Percentiles rank a stretch among this genome's conserved stretches.
Conservation (phyloP, 2,797 vertebrate genomes). For the Loris lydekkerianus region DNA sequence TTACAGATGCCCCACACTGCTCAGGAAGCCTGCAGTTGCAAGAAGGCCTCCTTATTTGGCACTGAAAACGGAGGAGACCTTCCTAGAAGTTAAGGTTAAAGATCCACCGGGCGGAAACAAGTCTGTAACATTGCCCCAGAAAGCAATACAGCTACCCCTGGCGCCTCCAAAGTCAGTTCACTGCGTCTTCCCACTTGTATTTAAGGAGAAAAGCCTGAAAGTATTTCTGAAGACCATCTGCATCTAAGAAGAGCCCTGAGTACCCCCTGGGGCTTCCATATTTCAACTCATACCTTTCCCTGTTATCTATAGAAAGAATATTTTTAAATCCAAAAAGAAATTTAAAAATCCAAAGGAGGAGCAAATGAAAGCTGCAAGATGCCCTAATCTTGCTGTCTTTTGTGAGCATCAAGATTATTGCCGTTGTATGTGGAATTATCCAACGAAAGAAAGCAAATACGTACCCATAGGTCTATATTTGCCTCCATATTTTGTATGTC, state of each 20-base stretch:
- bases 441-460: slow-evolving; percentile 48
- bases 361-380: background rate
- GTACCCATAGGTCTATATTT: slow-evolving; percentile 38
- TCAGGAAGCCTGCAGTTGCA: background rate
- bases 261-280: background rate
- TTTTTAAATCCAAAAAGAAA: slow-evolving; percentile 69
- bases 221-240: background rate
- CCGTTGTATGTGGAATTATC: background rate
- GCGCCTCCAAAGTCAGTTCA: background rate
- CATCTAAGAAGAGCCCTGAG: background rate
- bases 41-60: background rate
- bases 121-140: background rate
- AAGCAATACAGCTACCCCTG: background rate
- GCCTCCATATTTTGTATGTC: slow-evolving; percentile 18
- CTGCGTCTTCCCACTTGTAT: background rate
- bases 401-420: slow-evolving; percentile 34
- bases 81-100: background rate
- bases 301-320: background rate
- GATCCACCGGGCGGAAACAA: background rate
- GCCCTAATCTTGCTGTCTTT: slow-evolving; percentile 14
- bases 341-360: slow-evolving; percentile 39
- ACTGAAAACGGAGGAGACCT: background rate
- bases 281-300: slow-evolving; percentile 16
- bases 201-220: background rate
- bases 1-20: background rate